These are phyloP conservation scores for Mus pahari DNA, from an alignment of 2,113 vertebrate genomes.

Conservation along the genomic window DNA sequence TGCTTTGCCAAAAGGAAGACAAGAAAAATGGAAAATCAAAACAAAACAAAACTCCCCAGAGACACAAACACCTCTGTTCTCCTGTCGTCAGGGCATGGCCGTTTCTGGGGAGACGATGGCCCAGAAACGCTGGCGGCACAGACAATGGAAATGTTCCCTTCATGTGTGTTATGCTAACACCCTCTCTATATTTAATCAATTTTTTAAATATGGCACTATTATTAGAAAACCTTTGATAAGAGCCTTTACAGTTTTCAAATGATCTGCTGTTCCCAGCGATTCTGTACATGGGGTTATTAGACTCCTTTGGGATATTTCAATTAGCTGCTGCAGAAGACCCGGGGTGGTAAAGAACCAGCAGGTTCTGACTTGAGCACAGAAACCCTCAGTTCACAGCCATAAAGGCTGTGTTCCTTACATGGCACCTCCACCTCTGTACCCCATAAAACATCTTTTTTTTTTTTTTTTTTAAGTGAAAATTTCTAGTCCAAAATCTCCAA, in stretches of 20 bases:
- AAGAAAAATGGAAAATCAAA: neutral
- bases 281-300: conserved; percentile 24
- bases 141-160: conserved; percentile 40
- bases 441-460: conserved; percentile 68
- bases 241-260: neutral
- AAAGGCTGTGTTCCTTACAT: conserved; percentile 64
- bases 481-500: conserved; percentile 79
- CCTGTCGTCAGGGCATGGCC: neutral
- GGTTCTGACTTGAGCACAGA: conserved; percentile 67
- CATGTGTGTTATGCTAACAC: neutral
- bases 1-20: neutral
- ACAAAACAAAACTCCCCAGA: too few species aligned
- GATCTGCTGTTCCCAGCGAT: neutral
- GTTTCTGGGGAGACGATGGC: conserved; percentile 44
- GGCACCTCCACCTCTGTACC: conserved; percentile 52
- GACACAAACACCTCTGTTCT: neutral
- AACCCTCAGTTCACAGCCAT: conserved; percentile 65
- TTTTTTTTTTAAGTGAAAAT: conserved; percentile 73
- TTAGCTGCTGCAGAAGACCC: conserved; percentile 67
- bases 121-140: conserved; percentile 57
- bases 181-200: conserved; percentile 64
- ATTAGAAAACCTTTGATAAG: conserved; percentile 65
- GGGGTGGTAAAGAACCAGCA: conserved; percentile 53
- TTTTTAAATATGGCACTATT: conserved; percentile 56
- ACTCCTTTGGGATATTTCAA: conserved; percentile 69